Evolutionary conservation across 1,140 invertebrate genomes (phyloP).

Genomic region (Hyphantria cunea): DNA sequence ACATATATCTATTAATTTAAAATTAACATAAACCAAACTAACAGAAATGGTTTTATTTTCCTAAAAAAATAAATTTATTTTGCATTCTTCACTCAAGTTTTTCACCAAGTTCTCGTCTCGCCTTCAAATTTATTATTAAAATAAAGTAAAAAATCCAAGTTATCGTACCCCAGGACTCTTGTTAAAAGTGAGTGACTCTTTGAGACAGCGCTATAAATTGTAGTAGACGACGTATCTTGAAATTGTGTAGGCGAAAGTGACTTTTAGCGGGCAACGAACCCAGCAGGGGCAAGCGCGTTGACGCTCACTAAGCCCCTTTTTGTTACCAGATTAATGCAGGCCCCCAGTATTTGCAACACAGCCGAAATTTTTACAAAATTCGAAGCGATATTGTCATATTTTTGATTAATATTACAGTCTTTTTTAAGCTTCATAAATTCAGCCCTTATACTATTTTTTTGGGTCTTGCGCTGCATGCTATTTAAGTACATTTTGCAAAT

Average conservation of each 20-base stretch:
- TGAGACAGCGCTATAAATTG: constrained; percentile 33
- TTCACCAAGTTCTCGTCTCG: neutral
- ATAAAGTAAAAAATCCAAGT: constrained; percentile 14
- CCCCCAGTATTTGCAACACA: constrained; percentile 7
- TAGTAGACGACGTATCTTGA: constrained; percentile 33
- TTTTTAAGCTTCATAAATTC: neutral
- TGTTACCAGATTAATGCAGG: constrained; percentile 38
- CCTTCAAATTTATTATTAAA: constrained; percentile 33
- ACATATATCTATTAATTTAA: neutral
- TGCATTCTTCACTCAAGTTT: constrained; percentile 6
- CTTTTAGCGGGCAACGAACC: constrained; percentile 40
- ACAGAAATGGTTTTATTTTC: neutral
- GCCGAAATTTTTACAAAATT: constrained; percentile 9
- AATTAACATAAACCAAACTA: neutral
- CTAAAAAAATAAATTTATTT: too few species aligned
- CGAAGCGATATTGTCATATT: constrained; percentile 3
- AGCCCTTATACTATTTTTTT: too few species aligned
- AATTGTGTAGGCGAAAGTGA: constrained; percentile 41
- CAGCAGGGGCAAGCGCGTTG: constrained; percentile 26
- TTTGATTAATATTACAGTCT: neutral
- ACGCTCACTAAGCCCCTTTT: constrained; percentile 44
- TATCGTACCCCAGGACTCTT: constrained; percentile 9
- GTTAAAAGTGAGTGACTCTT: constrained; percentile 36
- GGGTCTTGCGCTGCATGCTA: too few species aligned
- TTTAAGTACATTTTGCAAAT: too few species aligned